Evolutionary conservation across 2,113 vertebrate species (phyloP).

Genomic region (Gallinago jamesoni): DNA sequence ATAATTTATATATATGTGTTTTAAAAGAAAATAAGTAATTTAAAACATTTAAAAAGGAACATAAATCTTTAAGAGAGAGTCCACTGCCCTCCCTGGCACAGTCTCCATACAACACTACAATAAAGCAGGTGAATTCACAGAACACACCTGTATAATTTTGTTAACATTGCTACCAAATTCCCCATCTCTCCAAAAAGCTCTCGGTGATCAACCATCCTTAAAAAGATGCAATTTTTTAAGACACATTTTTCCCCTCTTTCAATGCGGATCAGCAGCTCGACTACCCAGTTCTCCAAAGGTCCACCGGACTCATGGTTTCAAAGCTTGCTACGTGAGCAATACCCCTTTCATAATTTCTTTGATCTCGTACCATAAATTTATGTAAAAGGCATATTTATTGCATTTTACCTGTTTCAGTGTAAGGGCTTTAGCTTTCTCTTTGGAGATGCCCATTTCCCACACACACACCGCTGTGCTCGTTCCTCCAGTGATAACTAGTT

Average conservation of each 20-base stretch:
- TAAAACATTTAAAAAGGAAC: not conserved
- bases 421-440: conserved; percentile 91
- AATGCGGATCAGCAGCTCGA: not conserved
- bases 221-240: not conserved
- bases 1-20: not conserved
- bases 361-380: not conserved
- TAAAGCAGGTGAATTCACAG: not conserved
- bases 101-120: not conserved
- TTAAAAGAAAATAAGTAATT: not conserved
- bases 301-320: not conserved
- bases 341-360: not conserved
- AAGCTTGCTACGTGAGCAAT: not conserved
- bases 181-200: not conserved
- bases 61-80: not conserved
- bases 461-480: conserved; percentile 95
- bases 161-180: not conserved
- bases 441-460: conserved; percentile 93
- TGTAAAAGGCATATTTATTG: not conserved
- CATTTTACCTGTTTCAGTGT: conserved; percentile 90
- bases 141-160: not conserved
- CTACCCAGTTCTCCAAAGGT: not conserved
- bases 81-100: not conserved
- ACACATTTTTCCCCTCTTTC: not conserved
- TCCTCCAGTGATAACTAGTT: conserved; percentile 91
- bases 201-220: not conserved